Conservation (phyloP, 2,113 vertebrate genomes). For the Gobius niger region DNA sequence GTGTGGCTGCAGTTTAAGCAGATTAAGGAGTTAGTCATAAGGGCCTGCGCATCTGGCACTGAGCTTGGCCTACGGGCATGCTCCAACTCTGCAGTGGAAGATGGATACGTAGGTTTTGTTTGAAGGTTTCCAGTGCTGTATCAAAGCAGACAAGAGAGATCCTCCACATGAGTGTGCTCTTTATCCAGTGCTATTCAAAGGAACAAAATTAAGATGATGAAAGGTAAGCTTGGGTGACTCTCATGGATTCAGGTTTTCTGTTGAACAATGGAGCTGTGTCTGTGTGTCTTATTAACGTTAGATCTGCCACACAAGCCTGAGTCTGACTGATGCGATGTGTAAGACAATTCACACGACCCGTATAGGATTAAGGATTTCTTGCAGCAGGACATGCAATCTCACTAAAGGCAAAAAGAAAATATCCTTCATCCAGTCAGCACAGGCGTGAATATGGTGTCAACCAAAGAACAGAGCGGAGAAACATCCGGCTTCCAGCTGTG, state of each 20-base stretch:
- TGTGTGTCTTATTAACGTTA: not conserved
- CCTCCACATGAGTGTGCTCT: conserved; percentile 43
- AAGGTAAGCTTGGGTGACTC: conserved; percentile 29
- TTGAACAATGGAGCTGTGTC: conserved; percentile 4
- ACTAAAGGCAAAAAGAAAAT: not conserved
- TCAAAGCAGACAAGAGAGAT: conserved; percentile 43
- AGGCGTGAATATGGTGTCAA: conserved; percentile 14
- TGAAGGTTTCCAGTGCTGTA: conserved; percentile 43
- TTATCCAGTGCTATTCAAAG: conserved; percentile 30
- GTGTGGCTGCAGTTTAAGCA: conserved; percentile 52
- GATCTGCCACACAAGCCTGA: not conserved
- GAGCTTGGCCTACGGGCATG: conserved; percentile 52
- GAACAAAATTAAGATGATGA: conserved; percentile 36
- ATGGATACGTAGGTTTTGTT: conserved; percentile 49
- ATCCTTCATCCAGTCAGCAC: not conserved
- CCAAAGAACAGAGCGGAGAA: conserved; percentile 14
- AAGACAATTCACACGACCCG: not conserved
- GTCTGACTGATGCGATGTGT: not conserved
- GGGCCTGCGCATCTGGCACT: conserved; percentile 54
- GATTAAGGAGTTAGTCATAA: conserved; percentile 56
- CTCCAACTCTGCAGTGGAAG: conserved; percentile 44
- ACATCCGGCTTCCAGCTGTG: conserved; percentile 20
- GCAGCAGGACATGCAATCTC: not conserved
- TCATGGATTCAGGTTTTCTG: conserved; percentile 15
- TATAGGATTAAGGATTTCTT: conserved; percentile 15